Conservation (phyloP, 2,797 vertebrate species). For the Philypnodon macrostomus region DNA sequence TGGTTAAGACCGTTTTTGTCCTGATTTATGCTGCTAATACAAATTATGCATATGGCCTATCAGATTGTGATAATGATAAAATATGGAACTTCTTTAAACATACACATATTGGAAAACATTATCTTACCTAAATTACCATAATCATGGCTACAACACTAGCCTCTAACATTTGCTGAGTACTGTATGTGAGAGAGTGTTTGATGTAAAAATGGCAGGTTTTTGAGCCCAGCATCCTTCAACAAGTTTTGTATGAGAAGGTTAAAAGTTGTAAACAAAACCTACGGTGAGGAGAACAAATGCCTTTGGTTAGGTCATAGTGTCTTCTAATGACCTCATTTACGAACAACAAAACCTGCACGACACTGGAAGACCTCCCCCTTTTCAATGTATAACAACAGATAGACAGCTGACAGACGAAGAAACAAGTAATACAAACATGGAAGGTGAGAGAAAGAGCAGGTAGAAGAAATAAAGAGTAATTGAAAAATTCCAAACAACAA, state of each 20-base stretch:
- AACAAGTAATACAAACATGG: conserved; percentile 1
- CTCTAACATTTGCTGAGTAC: too few species aligned
- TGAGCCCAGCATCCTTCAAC: conserved; percentile 42
- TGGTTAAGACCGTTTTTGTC: too few species aligned
- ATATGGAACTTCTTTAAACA: too few species aligned
- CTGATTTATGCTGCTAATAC: too few species aligned
- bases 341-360: conserved; percentile 52
- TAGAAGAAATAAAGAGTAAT: background rate
- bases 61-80: too few species aligned
- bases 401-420: conserved; percentile 12
- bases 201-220: conserved; percentile 47
- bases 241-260: conserved; percentile 44
- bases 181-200: conserved; percentile 21
- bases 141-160: too few species aligned
- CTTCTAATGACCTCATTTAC: conserved; percentile 73
- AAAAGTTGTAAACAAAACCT: conserved; percentile 26
- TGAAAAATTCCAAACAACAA: conserved; percentile 52
- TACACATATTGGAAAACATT: too few species aligned
- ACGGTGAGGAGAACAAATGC: conserved; percentile 59
- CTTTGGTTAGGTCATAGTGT: conserved; percentile 74
- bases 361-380: conserved; percentile 54
- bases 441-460: conserved; percentile 1
- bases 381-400: conserved; percentile 27
- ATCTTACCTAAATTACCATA: too few species aligned
- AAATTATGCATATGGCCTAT: too few species aligned